phyloP scores from a whole-genome alignment of 2,888 invertebrate genomes.

The Macaria liturata region DNA sequence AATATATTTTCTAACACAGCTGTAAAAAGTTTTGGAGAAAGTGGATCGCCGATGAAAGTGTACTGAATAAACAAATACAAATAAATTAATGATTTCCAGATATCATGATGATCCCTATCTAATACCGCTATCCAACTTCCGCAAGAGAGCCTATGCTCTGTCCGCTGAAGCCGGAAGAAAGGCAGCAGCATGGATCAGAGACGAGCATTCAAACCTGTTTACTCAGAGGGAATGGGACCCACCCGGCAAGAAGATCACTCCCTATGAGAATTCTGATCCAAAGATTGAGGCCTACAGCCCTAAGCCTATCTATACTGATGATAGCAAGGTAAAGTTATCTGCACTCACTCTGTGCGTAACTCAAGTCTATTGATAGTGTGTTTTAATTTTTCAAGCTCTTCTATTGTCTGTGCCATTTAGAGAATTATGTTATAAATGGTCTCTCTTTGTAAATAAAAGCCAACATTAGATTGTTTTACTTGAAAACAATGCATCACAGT shows the following conservation, averaged over 20 bases:
- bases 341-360: too few relatives aligned
- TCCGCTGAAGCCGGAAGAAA: constrained; percentile 94
- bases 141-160: constrained; percentile 88
- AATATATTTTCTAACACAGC: too few relatives aligned
- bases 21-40: too few relatives aligned
- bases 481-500: too few relatives aligned
- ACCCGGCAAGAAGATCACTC: constrained; percentile 76
- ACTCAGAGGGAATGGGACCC: constrained; percentile 85
- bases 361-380: too few relatives aligned
- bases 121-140: constrained; percentile 88
- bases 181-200: constrained; percentile 92
- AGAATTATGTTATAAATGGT: too few relatives aligned
- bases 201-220: constrained; percentile 89
- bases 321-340: constrained; percentile 80
- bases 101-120: constrained; percentile 96
- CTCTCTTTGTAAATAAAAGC: too few relatives aligned
- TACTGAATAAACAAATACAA: too few relatives aligned
- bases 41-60: too few relatives aligned
- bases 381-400: too few relatives aligned
- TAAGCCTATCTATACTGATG: constrained; percentile 86
- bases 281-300: constrained; percentile 87
- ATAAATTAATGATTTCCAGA: constrained; percentile 45
- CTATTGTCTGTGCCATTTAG: too few relatives aligned
- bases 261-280: constrained; percentile 83
- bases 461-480: too few relatives aligned